Evolutionary conservation across 2,113 vertebrate genomes (phyloP), one percentile per base, ranked within the genome.

Genomic region (Ardeotis arabs): DNA sequence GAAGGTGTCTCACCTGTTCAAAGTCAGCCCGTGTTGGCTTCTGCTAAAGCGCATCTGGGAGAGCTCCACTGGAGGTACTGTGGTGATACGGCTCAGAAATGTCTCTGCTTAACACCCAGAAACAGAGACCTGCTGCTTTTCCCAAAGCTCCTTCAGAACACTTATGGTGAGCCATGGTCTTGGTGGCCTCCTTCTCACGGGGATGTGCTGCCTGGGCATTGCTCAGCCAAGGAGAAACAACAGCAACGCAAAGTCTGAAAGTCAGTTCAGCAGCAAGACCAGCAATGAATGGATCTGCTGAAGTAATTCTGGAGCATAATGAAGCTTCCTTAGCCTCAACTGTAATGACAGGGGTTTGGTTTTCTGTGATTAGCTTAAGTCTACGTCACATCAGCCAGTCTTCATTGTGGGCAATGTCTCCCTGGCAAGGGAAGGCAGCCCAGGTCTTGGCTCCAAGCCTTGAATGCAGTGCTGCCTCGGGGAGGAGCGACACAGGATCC

Each of bases 381-480:
- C 66, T 74, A 41, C 0, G 0, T 18, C 41, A 20, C 35, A 20
- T 56, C 39, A 50, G 18, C 18, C 59, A 1, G 2, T 19, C 55
- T 29, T 70, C 24, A 0, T 23, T 31, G 47, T 78, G 84, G 50
- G 27, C 17, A 39, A 5, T 55, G 41, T 24, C 64, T 49, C 60
- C 29, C 13, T 44, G 80, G 56, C 55, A 31, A 1, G 18, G n/a
- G n/a, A 60, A 55, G 29, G 56, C 84, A 86, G 58, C 49, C 44
- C 69, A 59, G 72, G 37, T 39, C 47, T 70, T 66, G 0, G 10
- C 47, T 68, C 21, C 49, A 67, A 11, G 72, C 52, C 70, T 28
- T 35, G 67, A 55, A 1, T 1, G 0, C 20, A 10, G 11, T 12
- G 1, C 39, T 81, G 55, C 35, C 25, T 72, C 1, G 7, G 17